A percentile compares a stretch with the other conserved stretches of the same genome.
Conservation (phyloP, 1,140 invertebrate species). For the Papilio polyxenes region DNA sequence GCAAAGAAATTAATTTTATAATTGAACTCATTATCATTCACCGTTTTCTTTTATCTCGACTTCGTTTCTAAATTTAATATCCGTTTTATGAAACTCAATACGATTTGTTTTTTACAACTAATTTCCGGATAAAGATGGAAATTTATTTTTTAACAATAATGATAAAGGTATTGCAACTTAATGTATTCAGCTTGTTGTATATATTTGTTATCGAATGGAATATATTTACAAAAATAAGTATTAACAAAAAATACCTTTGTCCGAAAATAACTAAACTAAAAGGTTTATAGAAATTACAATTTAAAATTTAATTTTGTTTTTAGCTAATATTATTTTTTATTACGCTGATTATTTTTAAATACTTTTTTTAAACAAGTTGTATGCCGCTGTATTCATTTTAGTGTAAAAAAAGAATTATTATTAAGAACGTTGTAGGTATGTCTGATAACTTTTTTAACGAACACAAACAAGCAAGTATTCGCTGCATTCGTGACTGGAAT, state of each 20-base stretch:
- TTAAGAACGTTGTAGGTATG: not conserved
- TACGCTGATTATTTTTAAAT: too few species aligned
- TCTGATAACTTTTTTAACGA: not conserved
- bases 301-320: too few species aligned
- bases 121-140: not conserved
- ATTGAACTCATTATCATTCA: conserved; percentile 14
- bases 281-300: too few species aligned
- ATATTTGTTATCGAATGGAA: too few species aligned
- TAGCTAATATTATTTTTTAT: too few species aligned
- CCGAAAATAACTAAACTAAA: too few species aligned
- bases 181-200: too few species aligned
- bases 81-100: conserved; percentile 15
- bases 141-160: not conserved
- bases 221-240: too few species aligned
- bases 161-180: not conserved
- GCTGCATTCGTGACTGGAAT: not conserved
- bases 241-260: too few species aligned
- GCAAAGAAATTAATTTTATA: conserved; percentile 12
- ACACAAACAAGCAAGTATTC: not conserved
- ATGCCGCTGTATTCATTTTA: not conserved
- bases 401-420: not conserved
- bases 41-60: not conserved
- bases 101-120: not conserved
- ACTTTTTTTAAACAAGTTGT: too few species aligned
- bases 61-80: not conserved